Evolutionary conservation across 2,888 invertebrate species (phyloP), one percentile per base, ranked within the genome.

Genomic region (Cryptocheilus praepositus): DNA sequence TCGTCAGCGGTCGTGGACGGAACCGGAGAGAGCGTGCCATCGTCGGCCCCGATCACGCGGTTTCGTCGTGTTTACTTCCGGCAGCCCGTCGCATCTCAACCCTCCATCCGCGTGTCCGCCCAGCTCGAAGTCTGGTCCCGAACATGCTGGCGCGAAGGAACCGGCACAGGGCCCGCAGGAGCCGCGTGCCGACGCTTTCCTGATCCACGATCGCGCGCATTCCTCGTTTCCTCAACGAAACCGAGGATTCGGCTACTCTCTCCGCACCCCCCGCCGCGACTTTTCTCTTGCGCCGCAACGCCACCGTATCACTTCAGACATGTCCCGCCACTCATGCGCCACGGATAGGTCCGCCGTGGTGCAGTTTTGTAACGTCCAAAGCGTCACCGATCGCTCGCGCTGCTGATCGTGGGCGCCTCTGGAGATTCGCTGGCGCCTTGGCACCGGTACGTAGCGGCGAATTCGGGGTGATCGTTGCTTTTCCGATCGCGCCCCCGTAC

Each of bases 1-100:
- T 77, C 77, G 79, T 70, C 79, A 67, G 81, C 75, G 75, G 81
- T 71, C 70, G 73, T 67, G 77, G 61, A 69, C 75, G 81, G 79
- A 75, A 69, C 65, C 56, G n/a, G 18, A 18, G 56, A 67, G 74
- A 68, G 74, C 65, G 72, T 72, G 75, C 11, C 16, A 16, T 3
- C 45, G 2, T 49, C 49, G 11, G 49, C 1, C 18, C 62, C 73
- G 70, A 57, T 61, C 73, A 21, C 43, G 15, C 64, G 62, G 51
- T 56, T 65, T 46, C 55, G 61, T 58, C 68, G 73, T 73, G 73
- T 76, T 71, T 70, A 70, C 70, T 75, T 76, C 76, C 66, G 69
- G 70, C 25, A 55, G n/a, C 22, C 43, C 25, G 1, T 60, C 11
- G 36, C 3, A 5, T 36, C 36, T 4, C 13, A 36, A 36, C 36